Conservation (phyloP, 2,888 invertebrate species). For the Ectobius pallidus region DNA sequence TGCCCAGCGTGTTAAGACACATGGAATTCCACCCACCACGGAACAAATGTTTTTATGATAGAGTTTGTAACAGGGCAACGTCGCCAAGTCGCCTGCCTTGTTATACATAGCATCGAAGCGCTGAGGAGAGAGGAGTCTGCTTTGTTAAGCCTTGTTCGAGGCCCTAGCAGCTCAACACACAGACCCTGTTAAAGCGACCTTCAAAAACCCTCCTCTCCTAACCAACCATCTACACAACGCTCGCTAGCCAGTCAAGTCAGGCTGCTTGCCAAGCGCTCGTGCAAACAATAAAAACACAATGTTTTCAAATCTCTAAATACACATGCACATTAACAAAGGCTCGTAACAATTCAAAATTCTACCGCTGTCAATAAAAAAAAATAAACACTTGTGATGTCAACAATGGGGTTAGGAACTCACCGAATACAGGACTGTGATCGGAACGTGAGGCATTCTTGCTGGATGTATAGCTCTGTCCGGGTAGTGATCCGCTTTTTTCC, state of each 20-base stretch:
- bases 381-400: no score
- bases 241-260: neutral
- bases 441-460: slow-evolving; percentile 81
- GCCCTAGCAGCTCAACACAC: neutral
- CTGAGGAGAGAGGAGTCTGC: neutral
- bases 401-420: slow-evolving; percentile 64
- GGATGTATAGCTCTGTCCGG: slow-evolving; percentile 64
- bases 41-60: slow-evolving; percentile 4
- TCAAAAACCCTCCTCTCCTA: slow-evolving; percentile 28
- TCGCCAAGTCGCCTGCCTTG: slow-evolving; percentile 11
- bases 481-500: slow-evolving; percentile 73
- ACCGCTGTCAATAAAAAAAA: neutral
- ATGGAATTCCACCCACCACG: slow-evolving; percentile 3
- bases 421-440: slow-evolving; percentile 87
- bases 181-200: slow-evolving; percentile 33
- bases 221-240: neutral
- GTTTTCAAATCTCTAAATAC: no score
- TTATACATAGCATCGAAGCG: slow-evolving; percentile 7
- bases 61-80: slow-evolving; percentile 5
- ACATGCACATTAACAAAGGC: neutral
- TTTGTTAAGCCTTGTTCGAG: slow-evolving; percentile 6
- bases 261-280: neutral
- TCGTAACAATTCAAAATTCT: neutral
- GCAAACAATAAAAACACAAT: neutral
- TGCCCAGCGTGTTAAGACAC: neutral